Base-by-base conservation (phyloP, 2,888 invertebrate genomes). In the Lathronympha strigana region DNA sequence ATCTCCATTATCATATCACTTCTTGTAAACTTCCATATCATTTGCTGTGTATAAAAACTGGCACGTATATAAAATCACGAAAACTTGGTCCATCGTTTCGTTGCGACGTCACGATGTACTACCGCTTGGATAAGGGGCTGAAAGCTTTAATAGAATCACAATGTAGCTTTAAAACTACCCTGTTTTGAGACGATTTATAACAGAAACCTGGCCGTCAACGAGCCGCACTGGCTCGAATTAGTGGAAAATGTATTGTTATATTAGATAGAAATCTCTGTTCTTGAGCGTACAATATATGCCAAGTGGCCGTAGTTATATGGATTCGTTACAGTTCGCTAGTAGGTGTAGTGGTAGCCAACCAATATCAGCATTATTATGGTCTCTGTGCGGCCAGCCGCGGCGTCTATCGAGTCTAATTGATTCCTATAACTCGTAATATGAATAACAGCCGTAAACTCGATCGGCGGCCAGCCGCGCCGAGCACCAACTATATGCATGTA, bases 1-100 rank as follows among this genome's bases (percentile, higher is more conserved):
- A 90, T 88, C 84, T 88, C 81, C 87, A 87, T 83, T 84, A 80
- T 90, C 91, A 92, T 92, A 92, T 92, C 91, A 91, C 87, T 84
- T 83, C 86, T 87, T 91, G 90, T 90, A 91, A 87, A 90, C 86
- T 87, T 82, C 81, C 91, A 92, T 90, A 91, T 92, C 91, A 87
- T 89, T 87, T 86, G 86, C 87, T 89, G 87, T 90, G 84, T 86
- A 84, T 74, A 77, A 76, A 62, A 79, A 72, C 76, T 74, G 77
- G 79, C 85, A 83, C 80, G 77, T 88, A 84, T 86, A 83, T 83
- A 82, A 82, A 81, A 86, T 82, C 80, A 79, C 81, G 84, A 81
- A 83, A 79, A 73, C 50, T 63, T 21, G 77, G 80, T 73, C 77
- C 72, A 76, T 76, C 76, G 76, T 76, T 78, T 71, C 68, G 69